phyloP scores from a whole-genome alignment of 1,140 invertebrate genomes.

The Sweltsa coloradensis region DNA sequence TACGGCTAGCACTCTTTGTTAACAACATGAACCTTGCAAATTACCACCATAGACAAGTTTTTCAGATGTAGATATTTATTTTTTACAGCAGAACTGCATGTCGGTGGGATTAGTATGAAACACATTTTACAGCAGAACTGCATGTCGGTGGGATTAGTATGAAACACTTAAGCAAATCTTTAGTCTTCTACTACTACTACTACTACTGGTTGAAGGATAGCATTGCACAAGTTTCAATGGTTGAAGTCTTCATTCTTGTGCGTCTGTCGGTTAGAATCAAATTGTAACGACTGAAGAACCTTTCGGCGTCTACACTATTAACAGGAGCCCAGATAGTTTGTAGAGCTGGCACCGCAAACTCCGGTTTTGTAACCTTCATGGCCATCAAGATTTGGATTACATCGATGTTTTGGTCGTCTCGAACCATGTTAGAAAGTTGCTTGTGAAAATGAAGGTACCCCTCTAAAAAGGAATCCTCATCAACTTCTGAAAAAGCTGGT shows the following conservation, averaged over 20 bases:
- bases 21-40: too few species aligned
- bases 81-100: too few species aligned
- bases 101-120: too few species aligned
- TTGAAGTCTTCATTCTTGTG: neutral
- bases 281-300: slow-evolving; percentile 5
- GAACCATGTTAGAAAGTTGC: neutral
- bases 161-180: too few species aligned
- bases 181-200: too few species aligned
- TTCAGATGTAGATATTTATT: too few species aligned
- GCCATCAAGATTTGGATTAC: slow-evolving; percentile 1
- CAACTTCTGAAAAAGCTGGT: neutral
- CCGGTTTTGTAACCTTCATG: neutral
- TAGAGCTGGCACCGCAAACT: neutral
- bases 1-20: too few species aligned
- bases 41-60: too few species aligned
- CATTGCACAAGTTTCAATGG: slow-evolving; percentile 1
- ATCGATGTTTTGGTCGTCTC: neutral
- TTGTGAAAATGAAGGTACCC: slow-evolving; percentile 3
- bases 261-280: slow-evolving; percentile 2
- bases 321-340: neutral
- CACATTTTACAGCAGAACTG: too few species aligned
- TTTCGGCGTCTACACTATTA: slow-evolving; percentile 7
- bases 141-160: too few species aligned
- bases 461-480: neutral
- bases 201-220: neutral